Percentiles rank a stretch among this genome's conserved stretches.
phyloP scores from a whole-genome alignment of 1,140 invertebrate genomes.

The Neuroterus valhalla region DNA sequence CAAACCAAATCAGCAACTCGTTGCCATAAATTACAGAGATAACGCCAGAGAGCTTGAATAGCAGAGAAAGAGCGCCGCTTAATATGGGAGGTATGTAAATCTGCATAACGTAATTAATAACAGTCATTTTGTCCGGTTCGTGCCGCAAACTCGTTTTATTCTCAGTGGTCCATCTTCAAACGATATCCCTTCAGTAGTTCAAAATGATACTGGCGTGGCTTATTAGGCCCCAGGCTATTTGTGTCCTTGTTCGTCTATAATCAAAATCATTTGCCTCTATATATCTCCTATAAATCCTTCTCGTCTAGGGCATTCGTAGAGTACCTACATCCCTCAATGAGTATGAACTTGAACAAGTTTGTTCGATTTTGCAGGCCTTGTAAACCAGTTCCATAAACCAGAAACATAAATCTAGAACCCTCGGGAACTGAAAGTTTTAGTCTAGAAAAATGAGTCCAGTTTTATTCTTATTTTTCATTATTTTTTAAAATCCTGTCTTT shows the following conservation, averaged over 20 bases:
- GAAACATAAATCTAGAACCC: constrained; percentile 22
- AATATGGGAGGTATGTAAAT: constrained; percentile 54
- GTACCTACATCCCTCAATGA: constrained; percentile 20
- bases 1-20: constrained; percentile 53
- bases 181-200: constrained; percentile 36
- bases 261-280: background rate
- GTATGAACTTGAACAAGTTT: constrained; percentile 2
- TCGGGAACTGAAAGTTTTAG: constrained; percentile 14
- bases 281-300: background rate
- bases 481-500: background rate
- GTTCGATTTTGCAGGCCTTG: constrained; percentile 11
- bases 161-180: constrained; percentile 28
- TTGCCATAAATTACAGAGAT: constrained; percentile 62
- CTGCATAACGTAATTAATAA: constrained; percentile 59
- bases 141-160: constrained; percentile 25
- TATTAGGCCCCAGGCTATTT: background rate
- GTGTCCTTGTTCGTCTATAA: background rate
- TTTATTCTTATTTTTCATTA: background rate
- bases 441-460: background rate
- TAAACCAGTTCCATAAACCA: constrained; percentile 23
- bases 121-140: constrained; percentile 48
- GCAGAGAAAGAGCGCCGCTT: constrained; percentile 43
- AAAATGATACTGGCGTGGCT: constrained; percentile 39
- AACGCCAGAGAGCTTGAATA: constrained; percentile 47
- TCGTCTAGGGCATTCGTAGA: background rate